These are phyloP conservation scores for Dugesia japonica DNA, from an alignment of 2,888 invertebrate species.

Conservation along the genomic window DNA sequence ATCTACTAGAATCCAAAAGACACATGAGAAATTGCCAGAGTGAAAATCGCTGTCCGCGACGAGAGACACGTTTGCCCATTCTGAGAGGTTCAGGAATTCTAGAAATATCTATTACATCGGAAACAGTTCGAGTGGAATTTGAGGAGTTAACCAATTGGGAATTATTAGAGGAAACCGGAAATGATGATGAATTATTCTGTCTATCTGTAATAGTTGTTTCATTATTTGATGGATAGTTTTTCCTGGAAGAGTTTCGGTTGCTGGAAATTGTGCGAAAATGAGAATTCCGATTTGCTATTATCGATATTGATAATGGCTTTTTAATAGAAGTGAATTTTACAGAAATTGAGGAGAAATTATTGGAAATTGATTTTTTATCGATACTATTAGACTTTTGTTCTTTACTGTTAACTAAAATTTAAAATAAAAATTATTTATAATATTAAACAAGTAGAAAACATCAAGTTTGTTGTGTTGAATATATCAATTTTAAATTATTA, in stretches of 20 bases:
- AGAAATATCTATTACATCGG: neutral
- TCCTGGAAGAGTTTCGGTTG: neutral
- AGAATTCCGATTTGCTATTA: neutral
- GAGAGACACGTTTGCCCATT: neutral
- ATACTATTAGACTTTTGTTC: neutral
- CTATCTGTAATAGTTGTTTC: neutral
- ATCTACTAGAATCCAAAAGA: neutral
- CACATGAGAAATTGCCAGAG: conserved; percentile 2
- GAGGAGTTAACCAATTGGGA: neutral
- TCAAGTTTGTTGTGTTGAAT: too few relatives aligned
- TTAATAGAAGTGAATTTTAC: neutral
- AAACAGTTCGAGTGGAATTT: neutral
- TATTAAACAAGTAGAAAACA: too few relatives aligned
- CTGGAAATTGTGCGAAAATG: neutral
- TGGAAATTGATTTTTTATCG: neutral
- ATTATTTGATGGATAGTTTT: neutral
- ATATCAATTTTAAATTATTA: too few relatives aligned
- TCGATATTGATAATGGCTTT: neutral
- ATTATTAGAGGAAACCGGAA: neutral
- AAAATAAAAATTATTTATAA: too few relatives aligned
- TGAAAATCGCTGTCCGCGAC: conserved; percentile 9
- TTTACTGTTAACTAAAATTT: neutral
- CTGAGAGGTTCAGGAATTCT: neutral
- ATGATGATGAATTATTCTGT: neutral
- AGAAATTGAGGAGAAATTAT: neutral